Evolutionary conservation across 2,888 invertebrate genomes (phyloP).

Genomic region (Scotopteryx bipunctaria): DNA sequence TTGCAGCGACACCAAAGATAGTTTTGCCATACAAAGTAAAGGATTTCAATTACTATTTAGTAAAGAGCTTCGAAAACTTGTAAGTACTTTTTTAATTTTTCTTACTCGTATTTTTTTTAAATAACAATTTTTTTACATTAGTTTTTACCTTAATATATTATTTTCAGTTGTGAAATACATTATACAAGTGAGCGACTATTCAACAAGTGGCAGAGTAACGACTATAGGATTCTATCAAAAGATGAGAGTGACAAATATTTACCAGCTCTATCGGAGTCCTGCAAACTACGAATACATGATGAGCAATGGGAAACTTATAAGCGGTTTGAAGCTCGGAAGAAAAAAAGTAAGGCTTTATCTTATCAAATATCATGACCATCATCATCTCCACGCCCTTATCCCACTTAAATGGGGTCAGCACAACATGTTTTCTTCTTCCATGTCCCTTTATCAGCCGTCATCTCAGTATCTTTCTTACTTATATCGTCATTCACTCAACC

Average conservation of each 20-base stretch:
- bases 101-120: too few relatives aligned
- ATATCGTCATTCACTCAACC: too few relatives aligned
- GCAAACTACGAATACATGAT: constrained; percentile 64
- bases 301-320: constrained; percentile 37
- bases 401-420: too few relatives aligned
- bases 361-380: too few relatives aligned
- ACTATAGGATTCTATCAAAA: constrained; percentile 60
- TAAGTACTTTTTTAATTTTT: constrained; percentile 45
- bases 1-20: constrained; percentile 44
- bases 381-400: too few relatives aligned
- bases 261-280: constrained; percentile 81
- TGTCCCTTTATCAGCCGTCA: too few relatives aligned
- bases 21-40: constrained; percentile 52
- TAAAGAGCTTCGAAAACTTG: constrained; percentile 54
- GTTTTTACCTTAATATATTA: too few relatives aligned
- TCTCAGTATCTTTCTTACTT: too few relatives aligned
- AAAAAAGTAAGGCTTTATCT: constrained; percentile 34
- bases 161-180: constrained; percentile 57
- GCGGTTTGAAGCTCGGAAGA: constrained; percentile 40
- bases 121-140: too few relatives aligned
- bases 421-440: too few relatives aligned
- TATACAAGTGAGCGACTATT: constrained; percentile 63
- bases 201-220: constrained; percentile 56
- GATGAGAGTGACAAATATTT: constrained; percentile 70
- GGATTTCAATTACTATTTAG: constrained; percentile 47